A percentile compares a stretch with the other conserved stretches of the same genome.
Evolutionary conservation across 2,113 vertebrate genomes (phyloP).

Genomic region (Zonotrichia leucophrys): DNA sequence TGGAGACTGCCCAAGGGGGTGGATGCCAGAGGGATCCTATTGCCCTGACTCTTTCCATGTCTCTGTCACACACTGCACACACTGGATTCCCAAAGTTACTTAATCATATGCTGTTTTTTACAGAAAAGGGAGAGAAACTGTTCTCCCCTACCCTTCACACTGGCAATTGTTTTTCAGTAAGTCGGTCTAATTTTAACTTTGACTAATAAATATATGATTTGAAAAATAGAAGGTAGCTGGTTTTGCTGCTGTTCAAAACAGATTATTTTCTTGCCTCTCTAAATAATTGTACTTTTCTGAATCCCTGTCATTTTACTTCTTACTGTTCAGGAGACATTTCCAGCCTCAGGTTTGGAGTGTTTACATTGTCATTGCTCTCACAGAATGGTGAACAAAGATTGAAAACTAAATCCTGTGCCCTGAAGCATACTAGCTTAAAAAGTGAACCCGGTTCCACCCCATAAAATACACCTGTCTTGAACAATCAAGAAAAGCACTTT

Average conservation of each 20-base stretch:
- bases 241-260: background rate
- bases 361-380: background rate
- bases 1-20: fast-evolving
- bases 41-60: background rate
- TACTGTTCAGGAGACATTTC: background rate
- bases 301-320: background rate
- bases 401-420: background rate
- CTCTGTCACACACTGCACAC: background rate
- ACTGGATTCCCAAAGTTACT: background rate
- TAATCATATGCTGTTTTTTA: background rate
- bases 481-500: background rate
- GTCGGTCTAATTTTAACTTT: background rate
- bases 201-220: background rate
- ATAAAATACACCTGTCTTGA: background rate
- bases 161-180: background rate
- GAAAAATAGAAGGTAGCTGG: background rate
- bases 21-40: background rate
- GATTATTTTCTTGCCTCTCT: background rate
- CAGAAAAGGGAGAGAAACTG: background rate
- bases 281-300: background rate
- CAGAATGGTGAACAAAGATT: background rate
- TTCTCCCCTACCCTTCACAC: background rate
- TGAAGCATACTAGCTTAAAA: background rate
- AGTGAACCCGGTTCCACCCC: background rate
- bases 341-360: background rate